These are phyloP conservation scores for Sinocyclocheilus anophthalmus DNA, from an alignment of 2,113 vertebrate species.

Conservation along the genomic window DNA sequence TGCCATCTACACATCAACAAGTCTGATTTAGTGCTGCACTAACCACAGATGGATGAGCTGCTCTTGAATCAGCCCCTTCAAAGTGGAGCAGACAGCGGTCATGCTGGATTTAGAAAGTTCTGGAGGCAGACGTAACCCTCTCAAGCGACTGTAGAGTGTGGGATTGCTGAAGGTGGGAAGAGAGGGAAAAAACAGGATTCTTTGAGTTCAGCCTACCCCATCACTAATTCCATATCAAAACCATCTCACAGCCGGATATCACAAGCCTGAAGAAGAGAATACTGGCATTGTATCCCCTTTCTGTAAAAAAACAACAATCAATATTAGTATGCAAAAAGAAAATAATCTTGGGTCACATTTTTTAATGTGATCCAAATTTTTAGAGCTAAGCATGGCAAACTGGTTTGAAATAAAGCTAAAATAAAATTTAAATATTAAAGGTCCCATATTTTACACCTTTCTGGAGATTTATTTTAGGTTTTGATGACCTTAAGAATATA, in stretches of 20 bases:
- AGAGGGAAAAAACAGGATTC: neutral
- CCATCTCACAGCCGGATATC: slow-evolving; percentile 16
- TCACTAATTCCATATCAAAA: slow-evolving; percentile 33
- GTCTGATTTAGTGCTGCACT: slow-evolving; percentile 61
- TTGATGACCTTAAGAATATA: too few relatives aligned
- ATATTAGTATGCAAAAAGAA: neutral
- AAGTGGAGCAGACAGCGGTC: neutral
- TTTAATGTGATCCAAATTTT: neutral
- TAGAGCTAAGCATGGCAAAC: too few relatives aligned
- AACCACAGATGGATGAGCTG: slow-evolving; percentile 25
- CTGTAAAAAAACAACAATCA: neutral
- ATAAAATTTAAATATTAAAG: too few relatives aligned
- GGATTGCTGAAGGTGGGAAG: neutral
- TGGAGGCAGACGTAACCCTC: slow-evolving; percentile 25
- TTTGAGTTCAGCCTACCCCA: slow-evolving; percentile 25
- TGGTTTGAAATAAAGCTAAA: neutral
- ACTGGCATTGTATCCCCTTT: neutral
- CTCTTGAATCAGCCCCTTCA: neutral
- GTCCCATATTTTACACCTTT: too few relatives aligned
- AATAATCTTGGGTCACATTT: neutral
- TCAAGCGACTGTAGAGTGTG: neutral
- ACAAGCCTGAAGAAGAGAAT: neutral
- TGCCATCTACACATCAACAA: slow-evolving; percentile 55
- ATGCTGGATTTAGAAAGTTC: slow-evolving; percentile 20
- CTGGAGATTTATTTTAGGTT: too few relatives aligned